Conservation (phyloP, 2,797 vertebrate species). For the Typhlichthys eigenmanni region DNA sequence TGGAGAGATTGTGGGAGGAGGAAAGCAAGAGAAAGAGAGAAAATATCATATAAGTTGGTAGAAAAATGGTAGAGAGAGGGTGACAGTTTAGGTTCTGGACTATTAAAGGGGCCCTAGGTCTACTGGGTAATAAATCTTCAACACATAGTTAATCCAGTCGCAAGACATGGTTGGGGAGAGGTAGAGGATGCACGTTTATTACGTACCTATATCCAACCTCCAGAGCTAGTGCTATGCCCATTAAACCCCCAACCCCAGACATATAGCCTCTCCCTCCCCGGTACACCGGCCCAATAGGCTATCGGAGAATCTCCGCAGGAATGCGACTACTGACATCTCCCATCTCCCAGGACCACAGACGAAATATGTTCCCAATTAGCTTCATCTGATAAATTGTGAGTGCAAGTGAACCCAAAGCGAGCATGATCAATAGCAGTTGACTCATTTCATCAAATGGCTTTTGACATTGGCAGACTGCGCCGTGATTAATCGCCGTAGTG, state of each 20-base stretch:
- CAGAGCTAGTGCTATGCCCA: neutral
- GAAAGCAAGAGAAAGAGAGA: conserved; percentile 27
- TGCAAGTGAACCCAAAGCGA: conserved; percentile 70
- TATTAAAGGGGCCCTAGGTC: conserved; percentile 38
- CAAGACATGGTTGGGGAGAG: conserved; percentile 45
- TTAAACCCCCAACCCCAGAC: neutral
- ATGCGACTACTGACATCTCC: conserved; percentile 75
- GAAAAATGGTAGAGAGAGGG: conserved; percentile 13
- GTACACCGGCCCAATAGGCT: conserved; percentile 59
- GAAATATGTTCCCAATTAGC: conserved; percentile 77
- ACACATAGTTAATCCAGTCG: conserved; percentile 67
- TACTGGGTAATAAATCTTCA: conserved; percentile 60
- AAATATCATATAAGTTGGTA: conserved; percentile 23
- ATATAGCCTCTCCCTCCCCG: conserved; percentile 11
- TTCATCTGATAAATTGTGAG: conserved; percentile 76
- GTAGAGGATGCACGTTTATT: conserved; percentile 65
- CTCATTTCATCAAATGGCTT: conserved; percentile 58
- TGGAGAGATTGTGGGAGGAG: conserved; percentile 26
- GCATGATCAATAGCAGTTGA: conserved; percentile 72
- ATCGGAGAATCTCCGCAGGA: conserved; percentile 73
- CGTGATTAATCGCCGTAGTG: conserved; percentile 63
- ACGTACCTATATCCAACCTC: conserved; percentile 49
- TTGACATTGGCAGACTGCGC: conserved; percentile 60
- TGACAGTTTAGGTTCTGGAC: conserved; percentile 21
- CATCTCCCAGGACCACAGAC: conserved; percentile 68